Percentiles rank a stretch among this genome's conserved stretches.
Conservation (phyloP, 2,113 vertebrate species). For the Hippocampus zosterae region DNA sequence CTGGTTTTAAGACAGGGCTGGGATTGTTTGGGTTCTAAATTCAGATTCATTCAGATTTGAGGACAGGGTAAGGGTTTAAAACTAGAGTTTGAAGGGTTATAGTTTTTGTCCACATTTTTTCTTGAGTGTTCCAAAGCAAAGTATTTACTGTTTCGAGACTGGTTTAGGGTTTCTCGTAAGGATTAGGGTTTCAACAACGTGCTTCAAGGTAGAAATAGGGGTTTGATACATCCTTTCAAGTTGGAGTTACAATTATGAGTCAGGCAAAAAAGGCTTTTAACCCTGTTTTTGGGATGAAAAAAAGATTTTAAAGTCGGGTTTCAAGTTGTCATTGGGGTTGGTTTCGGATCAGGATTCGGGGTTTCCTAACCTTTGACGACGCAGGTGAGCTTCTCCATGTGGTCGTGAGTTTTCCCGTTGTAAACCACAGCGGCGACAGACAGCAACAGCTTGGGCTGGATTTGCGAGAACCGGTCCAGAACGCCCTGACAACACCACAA, state of each 20-base stretch:
- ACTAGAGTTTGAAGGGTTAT: too few relatives aligned
- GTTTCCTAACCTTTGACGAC: constrained; percentile 81
- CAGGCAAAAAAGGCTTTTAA: not conserved
- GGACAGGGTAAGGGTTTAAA: too few relatives aligned
- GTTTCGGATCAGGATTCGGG: not conserved
- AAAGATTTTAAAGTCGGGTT: not conserved
- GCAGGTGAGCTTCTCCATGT: constrained; percentile 87
- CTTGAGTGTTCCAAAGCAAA: too few relatives aligned
- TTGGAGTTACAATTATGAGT: not conserved
- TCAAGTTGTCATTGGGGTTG: not conserved
- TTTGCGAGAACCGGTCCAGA: constrained; percentile 92
- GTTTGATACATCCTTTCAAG: too few relatives aligned
- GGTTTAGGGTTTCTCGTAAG: too few relatives aligned
- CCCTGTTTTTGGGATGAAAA: not conserved
- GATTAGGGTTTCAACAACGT: too few relatives aligned
- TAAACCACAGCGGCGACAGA: constrained; percentile 92
- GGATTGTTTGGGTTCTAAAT: too few relatives aligned
- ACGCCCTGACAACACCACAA: constrained; percentile 76
- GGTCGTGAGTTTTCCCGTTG: constrained; percentile 86
- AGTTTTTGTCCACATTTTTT: too few relatives aligned
- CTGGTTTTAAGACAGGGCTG: too few relatives aligned
- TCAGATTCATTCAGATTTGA: too few relatives aligned
- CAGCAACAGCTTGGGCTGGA: constrained; percentile 93
- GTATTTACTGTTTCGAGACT: too few relatives aligned
- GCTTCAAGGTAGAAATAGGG: too few relatives aligned